Conservation (phyloP, 2,797 vertebrate genomes). For the Clarias fuscus region DNA sequence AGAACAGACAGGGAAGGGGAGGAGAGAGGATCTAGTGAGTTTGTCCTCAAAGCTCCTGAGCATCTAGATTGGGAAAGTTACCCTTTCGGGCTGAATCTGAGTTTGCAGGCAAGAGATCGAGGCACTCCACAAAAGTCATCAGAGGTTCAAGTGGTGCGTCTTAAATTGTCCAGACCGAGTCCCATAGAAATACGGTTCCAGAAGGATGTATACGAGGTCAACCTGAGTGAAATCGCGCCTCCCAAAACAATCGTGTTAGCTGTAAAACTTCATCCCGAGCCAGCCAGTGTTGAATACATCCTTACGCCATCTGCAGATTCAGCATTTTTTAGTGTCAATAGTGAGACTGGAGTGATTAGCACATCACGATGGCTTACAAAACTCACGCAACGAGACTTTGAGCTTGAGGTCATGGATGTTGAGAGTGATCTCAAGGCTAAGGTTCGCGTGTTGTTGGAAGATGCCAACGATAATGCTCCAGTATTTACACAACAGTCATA, state of each 20-base stretch:
- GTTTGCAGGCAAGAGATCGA: conserved; percentile 90
- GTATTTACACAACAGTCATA: conserved; percentile 85
- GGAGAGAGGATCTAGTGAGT: conserved; percentile 69
- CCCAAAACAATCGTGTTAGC: conserved; percentile 83
- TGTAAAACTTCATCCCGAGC: conserved; percentile 83
- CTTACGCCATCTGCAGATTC: conserved; percentile 81
- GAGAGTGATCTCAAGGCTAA: conserved; percentile 79
- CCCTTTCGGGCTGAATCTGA: conserved; percentile 87
- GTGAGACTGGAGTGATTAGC: conserved; percentile 86
- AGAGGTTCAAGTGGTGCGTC: conserved; percentile 75
- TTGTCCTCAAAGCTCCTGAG: conserved; percentile 82
- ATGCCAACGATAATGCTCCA: conserved; percentile 91
- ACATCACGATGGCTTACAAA: conserved; percentile 82
- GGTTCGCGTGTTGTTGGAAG: conserved; percentile 82
- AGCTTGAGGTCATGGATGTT: conserved; percentile 80
- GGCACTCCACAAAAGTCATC: conserved; percentile 90
- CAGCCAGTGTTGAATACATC: conserved; percentile 83
- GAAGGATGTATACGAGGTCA: conserved; percentile 81
- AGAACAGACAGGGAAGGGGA: conserved; percentile 64
- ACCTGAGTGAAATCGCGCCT: conserved; percentile 90
- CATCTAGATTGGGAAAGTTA: conserved; percentile 82
- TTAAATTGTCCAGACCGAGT: conserved; percentile 74
- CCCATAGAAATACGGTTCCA: conserved; percentile 79
- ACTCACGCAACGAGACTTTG: conserved; percentile 78
- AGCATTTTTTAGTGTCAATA: conserved; percentile 85